These are phyloP conservation scores for Damaliscus lunatus DNA, from an alignment of 2,113 vertebrate genomes.

Conservation along the genomic window DNA sequence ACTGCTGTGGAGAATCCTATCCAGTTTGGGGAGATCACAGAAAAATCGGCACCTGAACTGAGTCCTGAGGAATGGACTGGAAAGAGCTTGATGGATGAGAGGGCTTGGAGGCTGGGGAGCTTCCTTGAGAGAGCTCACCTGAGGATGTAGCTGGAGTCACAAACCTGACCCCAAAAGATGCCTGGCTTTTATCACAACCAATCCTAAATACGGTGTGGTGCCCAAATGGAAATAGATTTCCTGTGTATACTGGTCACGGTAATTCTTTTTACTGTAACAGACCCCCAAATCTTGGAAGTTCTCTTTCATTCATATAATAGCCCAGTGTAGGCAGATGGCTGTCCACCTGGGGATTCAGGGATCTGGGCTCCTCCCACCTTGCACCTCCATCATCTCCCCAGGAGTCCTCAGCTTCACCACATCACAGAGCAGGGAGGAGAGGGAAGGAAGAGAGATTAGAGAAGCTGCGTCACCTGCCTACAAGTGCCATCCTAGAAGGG, in stretches of 20 bases:
- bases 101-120: background rate
- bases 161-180: background rate
- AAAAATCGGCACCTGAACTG: background rate
- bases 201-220: background rate
- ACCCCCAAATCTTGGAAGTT: background rate
- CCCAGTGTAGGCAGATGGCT: background rate
- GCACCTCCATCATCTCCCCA: too few species aligned
- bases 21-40: background rate
- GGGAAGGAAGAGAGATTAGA: background rate
- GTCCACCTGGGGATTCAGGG: background rate
- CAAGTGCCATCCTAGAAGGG: background rate
- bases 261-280: background rate
- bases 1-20: background rate
- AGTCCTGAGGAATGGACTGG: background rate
- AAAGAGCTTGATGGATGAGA: background rate
- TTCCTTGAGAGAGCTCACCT: background rate
- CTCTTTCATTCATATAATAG: background rate
- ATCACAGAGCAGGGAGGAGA: too few species aligned
- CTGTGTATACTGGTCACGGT: background rate
- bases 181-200: background rate
- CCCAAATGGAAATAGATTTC: background rate
- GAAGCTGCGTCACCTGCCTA: background rate
- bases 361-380: background rate
- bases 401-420: background rate
- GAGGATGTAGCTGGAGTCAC: rapidly evolving